Percentiles rank a stretch among this genome's conserved stretches.
phyloP scores from a whole-genome alignment of 1,140 invertebrate species.

The Drosophila asahinai region DNA sequence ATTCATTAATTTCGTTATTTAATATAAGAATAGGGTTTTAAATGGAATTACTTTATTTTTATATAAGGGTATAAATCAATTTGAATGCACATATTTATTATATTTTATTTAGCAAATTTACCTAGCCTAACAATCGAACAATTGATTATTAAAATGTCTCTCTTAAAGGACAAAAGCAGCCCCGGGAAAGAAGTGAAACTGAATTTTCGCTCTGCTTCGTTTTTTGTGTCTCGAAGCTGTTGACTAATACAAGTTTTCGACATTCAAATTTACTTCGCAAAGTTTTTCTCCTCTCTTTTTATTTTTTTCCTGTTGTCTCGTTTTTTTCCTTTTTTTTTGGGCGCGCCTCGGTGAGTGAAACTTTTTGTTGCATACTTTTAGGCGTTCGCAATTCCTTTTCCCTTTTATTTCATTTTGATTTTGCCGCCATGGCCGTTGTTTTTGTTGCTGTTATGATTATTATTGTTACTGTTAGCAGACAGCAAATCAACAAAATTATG shows the following conservation, averaged over 20 bases:
- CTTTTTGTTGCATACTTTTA: conserved; percentile 61
- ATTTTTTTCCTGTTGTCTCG: conserved; percentile 6
- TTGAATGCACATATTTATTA: neutral
- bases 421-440: conserved; percentile 49
- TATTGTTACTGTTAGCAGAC: conserved; percentile 72
- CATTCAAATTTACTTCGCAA: conserved; percentile 71
- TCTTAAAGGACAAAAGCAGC: conserved; percentile 31
- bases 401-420: conserved; percentile 60
- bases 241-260: conserved; percentile 57
- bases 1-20: no score
- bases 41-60: no score
- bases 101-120: conserved; percentile 1
- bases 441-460: conserved; percentile 63
- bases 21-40: no score
- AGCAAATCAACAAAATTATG: conserved; percentile 84
- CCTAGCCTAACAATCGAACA: conserved; percentile 12
- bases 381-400: conserved; percentile 47
- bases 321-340: conserved; percentile 19
- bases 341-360: conserved; percentile 37
- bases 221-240: conserved; percentile 32
- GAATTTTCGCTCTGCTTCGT: conserved; percentile 24
- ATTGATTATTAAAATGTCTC: conserved; percentile 16
- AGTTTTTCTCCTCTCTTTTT: conserved; percentile 41
- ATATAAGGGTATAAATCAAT: neutral
- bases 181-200: conserved; percentile 15